These are phyloP conservation scores for Mactromeris polynyma DNA, from an alignment of 2,888 invertebrate species.

Conservation along the genomic window DNA sequence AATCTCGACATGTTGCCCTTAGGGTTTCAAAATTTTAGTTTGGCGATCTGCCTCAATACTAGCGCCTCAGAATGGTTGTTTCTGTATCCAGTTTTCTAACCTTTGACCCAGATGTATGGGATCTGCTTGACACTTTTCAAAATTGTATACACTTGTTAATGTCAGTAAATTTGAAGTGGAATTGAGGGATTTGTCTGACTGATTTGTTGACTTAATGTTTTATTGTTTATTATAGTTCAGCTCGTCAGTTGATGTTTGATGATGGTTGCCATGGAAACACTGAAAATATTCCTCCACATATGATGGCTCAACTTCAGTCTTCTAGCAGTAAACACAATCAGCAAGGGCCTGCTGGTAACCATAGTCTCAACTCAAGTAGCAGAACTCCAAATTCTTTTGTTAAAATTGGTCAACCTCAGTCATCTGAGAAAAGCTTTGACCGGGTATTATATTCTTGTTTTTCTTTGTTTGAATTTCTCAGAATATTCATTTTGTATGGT, in stretches of 20 bases:
- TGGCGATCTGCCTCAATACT: too few species aligned
- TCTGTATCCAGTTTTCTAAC: too few species aligned
- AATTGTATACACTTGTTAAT: too few species aligned
- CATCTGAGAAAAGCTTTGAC: conserved; percentile 54
- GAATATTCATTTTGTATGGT: too few species aligned
- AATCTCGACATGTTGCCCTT: too few species aligned
- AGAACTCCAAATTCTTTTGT: conserved; percentile 54
- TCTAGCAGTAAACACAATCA: conserved; percentile 25
- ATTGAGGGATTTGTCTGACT: too few species aligned
- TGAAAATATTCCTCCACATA: conserved; percentile 52
- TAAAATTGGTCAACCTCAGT: conserved; percentile 42
- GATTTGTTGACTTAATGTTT: not conserved
- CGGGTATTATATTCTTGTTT: conserved; percentile 43
- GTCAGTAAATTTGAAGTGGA: too few species aligned
- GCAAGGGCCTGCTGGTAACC: conserved; percentile 7
- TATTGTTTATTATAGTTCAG: conserved; percentile 39
- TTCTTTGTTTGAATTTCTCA: not conserved
- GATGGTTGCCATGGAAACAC: conserved; percentile 62
- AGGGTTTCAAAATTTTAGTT: too few species aligned
- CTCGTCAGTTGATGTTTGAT: conserved; percentile 67
- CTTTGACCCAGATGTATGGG: too few species aligned
- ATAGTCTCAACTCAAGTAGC: conserved; percentile 50
- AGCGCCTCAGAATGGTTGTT: too few species aligned
- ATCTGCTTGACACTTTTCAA: too few species aligned
- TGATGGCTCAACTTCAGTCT: conserved; percentile 38